A percentile compares a stretch with the other conserved stretches of the same genome.
These are phyloP conservation scores for Leucoma salicis DNA, from an alignment of 2,888 invertebrate species.

Conservation along the genomic window DNA sequence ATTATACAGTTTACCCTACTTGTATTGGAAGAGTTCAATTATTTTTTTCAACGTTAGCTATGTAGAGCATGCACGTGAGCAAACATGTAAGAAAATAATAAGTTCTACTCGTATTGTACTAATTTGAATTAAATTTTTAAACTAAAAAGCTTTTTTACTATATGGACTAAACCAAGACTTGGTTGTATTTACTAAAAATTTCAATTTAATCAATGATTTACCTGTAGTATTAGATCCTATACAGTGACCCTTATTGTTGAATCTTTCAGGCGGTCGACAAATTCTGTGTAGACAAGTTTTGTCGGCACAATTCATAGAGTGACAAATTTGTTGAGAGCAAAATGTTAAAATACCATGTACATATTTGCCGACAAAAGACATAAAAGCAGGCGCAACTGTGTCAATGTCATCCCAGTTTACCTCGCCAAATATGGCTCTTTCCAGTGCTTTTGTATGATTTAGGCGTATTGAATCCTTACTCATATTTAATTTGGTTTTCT, in stretches of 20 bases:
- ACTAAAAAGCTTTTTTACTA: no score
- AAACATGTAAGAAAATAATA: no score
- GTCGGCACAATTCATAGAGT: constrained; percentile 68
- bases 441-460: constrained; percentile 55
- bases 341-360: constrained; percentile 66
- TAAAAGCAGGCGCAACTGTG: constrained; percentile 62
- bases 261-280: constrained; percentile 56
- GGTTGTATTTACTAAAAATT: no score
- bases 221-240: constrained; percentile 58
- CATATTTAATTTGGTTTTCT: constrained; percentile 60
- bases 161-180: no score
- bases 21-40: no score
- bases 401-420: constrained; percentile 70
- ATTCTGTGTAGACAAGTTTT: constrained; percentile 63
- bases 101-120: no score
- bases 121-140: no score
- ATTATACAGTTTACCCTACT: no score
- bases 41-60: no score
- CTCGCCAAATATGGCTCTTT: constrained; percentile 67
- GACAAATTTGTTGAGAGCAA: constrained; percentile 63
- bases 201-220: constrained; percentile 24
- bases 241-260: constrained; percentile 68
- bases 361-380: constrained; percentile 73
- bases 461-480: constrained; percentile 50
- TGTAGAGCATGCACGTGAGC: no score